These are phyloP conservation scores for Melanogrammus aeglefinus DNA, from an alignment of 2,797 vertebrate species.

Conservation along the genomic window DNA sequence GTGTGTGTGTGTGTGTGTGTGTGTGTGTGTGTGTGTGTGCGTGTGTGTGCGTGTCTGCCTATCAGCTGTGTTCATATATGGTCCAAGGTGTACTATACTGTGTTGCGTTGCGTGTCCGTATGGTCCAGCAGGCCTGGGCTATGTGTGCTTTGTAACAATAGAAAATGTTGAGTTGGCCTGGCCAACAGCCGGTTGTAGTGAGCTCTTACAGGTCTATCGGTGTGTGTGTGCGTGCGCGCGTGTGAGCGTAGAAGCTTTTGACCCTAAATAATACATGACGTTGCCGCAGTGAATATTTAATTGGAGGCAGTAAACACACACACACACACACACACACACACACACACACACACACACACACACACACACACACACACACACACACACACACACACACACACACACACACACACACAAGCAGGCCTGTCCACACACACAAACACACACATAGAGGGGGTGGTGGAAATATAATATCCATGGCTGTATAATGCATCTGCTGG, in stretches of 20 bases:
- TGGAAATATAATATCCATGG: slow-evolving; percentile 61
- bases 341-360: no score
- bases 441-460: slow-evolving; percentile 8
- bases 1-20: slow-evolving; percentile 61
- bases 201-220: neutral
- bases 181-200: neutral
- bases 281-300: slow-evolving; percentile 74
- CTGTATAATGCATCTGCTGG: slow-evolving; percentile 46
- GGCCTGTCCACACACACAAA: no score
- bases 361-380: slow-evolving; percentile 9
- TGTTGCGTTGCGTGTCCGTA: no score
- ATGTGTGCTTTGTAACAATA: no score
- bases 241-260: slow-evolving; percentile 60
- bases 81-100: no score
- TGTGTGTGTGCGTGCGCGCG: slow-evolving; percentile 21
- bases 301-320: slow-evolving; percentile 29
- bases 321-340: slow-evolving; percentile 3
- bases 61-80: no score
- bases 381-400: slow-evolving; percentile 10
- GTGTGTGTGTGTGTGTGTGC: slow-evolving; percentile 28
- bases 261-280: slow-evolving; percentile 74
- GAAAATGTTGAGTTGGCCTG: neutral
- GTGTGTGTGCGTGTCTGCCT: neutral
- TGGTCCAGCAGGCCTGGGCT: neutral
- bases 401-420: no score